phyloP scores from a whole-genome alignment of 2,888 invertebrate species.

The Drosophila multiciliata region DNA sequence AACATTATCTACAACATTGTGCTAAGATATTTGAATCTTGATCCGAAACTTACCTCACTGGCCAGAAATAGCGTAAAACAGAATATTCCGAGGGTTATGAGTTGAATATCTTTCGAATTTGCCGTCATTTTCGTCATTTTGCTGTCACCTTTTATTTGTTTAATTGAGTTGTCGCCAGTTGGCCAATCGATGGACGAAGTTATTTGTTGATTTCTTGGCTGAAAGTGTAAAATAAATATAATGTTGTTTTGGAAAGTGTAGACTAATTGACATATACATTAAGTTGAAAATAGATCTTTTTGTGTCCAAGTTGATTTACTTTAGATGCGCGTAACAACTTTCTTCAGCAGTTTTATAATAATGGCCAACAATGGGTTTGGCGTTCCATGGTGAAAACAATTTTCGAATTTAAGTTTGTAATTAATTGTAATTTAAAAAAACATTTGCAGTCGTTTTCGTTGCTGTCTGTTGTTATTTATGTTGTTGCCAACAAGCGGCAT shows the following conservation, averaged over 20 bases:
- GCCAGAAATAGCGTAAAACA: slow-evolving; percentile 67
- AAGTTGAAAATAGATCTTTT: slow-evolving; percentile 20
- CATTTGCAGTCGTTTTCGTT: slow-evolving; percentile 29
- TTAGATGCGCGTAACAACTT: slow-evolving; percentile 44
- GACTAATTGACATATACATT: slow-evolving; percentile 63
- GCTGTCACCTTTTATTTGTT: slow-evolving; percentile 14
- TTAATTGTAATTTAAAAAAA: slow-evolving; percentile 68
- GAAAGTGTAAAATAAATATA: slow-evolving; percentile 60
- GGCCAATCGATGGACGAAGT: slow-evolving; percentile 33
- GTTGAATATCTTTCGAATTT: slow-evolving; percentile 51
- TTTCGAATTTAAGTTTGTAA: slow-evolving; percentile 58
- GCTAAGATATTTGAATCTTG: not conserved
- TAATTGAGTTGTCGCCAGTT: slow-evolving; percentile 23
- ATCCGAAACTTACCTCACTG: slow-evolving; percentile 65
- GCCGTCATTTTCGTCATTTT: slow-evolving; percentile 47
- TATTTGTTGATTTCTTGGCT: slow-evolving; percentile 30
- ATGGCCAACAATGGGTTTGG: slow-evolving; percentile 14
- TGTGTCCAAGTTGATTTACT: slow-evolving; percentile 48
- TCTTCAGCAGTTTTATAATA: slow-evolving; percentile 46
- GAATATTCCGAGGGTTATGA: slow-evolving; percentile 60
- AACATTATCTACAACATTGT: slow-evolving; percentile 30
- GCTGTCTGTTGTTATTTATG: not conserved
- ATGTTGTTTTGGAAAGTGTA: slow-evolving; percentile 48
- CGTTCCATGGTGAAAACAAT: slow-evolving; percentile 57
- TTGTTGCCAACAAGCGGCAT: slow-evolving; percentile 37